Evolutionary conservation across 2,888 invertebrate genomes (phyloP).

Genomic region (Biston betularia): DNA sequence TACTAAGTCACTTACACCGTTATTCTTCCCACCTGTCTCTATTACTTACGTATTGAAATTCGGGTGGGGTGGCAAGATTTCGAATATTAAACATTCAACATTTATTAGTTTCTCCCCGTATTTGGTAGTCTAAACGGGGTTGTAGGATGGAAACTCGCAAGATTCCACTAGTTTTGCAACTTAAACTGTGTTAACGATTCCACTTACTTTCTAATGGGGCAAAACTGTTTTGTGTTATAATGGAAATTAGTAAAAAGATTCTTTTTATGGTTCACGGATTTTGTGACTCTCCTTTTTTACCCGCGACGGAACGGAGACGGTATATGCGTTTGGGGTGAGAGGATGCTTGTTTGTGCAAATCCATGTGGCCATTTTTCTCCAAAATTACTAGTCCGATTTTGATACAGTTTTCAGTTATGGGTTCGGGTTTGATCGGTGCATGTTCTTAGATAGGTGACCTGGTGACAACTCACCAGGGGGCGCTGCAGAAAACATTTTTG

Average conservation of each 20-base stretch:
- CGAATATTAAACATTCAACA: conserved; percentile 85
- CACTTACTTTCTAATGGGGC: conserved; percentile 69
- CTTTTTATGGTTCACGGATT: too few species aligned
- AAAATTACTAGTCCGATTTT: too few species aligned
- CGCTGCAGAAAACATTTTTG: too few species aligned
- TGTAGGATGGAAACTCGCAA: conserved; percentile 62
- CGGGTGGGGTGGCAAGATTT: conserved; percentile 45
- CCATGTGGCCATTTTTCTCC: too few species aligned
- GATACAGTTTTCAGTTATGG: too few species aligned
- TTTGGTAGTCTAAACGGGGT: conserved; percentile 81
- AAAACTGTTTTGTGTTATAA: conserved; percentile 47
- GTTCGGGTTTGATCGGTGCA: too few species aligned
- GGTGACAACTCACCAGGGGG: too few species aligned
- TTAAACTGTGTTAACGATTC: conserved; percentile 81
- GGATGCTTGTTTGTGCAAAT: too few species aligned
- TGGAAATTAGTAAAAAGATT: not conserved
- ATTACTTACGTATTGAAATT: conserved; percentile 82
- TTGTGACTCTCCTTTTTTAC: too few species aligned
- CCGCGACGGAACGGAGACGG: too few species aligned
- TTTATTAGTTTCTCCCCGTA: conserved; percentile 85
- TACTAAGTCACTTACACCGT: conserved; percentile 36
- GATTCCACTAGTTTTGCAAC: conserved; percentile 18
- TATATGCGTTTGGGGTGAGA: too few species aligned
- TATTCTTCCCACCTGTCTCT: conserved; percentile 49
- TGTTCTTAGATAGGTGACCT: too few species aligned